Evolutionary conservation across 2,113 vertebrate genomes (phyloP).

Genomic region (Pteropus alecto): DNA sequence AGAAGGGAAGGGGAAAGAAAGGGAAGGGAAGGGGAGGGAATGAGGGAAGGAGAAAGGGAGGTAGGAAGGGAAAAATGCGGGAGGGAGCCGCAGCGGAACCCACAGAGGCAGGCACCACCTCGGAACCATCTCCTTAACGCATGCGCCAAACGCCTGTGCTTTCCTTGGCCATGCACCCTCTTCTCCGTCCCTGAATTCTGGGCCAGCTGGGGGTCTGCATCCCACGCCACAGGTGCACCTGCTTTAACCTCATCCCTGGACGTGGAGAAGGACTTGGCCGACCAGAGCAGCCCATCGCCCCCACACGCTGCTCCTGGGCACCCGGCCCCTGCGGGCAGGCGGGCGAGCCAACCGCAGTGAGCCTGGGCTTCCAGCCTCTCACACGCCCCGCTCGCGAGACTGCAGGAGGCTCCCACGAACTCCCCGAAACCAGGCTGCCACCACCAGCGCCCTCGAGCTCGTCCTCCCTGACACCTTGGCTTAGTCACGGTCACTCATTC

Average conservation of each 20-base stretch:
- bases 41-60: too few species aligned
- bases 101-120: neutral
- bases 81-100: too few species aligned
- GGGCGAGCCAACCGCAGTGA: fast-evolving
- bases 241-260: fast-evolving
- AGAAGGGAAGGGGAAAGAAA: too few species aligned
- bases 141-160: neutral
- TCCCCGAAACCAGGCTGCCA: fast-evolving
- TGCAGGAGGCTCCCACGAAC: fast-evolving
- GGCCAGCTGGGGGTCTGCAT: too few species aligned
- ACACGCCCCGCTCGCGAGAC: fast-evolving
- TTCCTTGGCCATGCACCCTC: fast-evolving
- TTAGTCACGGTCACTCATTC: fast-evolving
- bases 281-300: fast-evolving
- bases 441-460: fast-evolving
- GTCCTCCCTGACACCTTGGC: fast-evolving
- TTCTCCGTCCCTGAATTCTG: too few species aligned
- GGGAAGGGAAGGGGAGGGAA: too few species aligned
- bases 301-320: too few species aligned
- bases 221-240: fast-evolving
- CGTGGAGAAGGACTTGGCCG: fast-evolving
- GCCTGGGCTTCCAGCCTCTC: neutral
- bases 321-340: too few species aligned
- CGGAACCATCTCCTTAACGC: too few species aligned
- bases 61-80: too few species aligned